Conservation (phyloP, 2,888 invertebrate genomes). For the Apocheima hispidaria region DNA sequence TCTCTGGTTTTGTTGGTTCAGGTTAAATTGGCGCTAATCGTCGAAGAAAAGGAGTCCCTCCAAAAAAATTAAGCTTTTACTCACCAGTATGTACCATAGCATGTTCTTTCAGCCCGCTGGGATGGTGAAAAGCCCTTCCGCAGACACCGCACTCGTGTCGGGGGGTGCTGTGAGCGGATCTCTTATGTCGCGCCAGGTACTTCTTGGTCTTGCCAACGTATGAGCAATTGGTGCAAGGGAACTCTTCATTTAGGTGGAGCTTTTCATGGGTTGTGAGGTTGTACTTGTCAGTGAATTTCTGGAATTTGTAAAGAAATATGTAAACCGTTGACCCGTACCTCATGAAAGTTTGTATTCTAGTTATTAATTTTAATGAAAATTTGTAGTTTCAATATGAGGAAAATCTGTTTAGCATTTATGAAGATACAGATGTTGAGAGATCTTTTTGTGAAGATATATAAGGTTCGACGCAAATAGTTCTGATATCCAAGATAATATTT, state of each 20-base stretch:
- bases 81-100: conserved; percentile 63
- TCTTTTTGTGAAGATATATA: no score
- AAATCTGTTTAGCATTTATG: no score
- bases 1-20: no score
- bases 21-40: no score
- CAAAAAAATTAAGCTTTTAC: conserved; percentile 7
- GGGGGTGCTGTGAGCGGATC: conserved; percentile 46
- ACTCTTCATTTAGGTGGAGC: conserved; percentile 50
- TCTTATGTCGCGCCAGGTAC: conserved; percentile 57
- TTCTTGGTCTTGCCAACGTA: conserved; percentile 59
- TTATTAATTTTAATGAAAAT: no score
- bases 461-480: no score
- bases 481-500: no score
- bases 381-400: no score
- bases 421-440: no score
- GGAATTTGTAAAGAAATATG: conserved; percentile 15
- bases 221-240: conserved; percentile 54
- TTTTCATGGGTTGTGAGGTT: conserved; percentile 48
- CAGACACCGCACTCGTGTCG: conserved; percentile 57
- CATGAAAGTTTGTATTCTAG: no score
- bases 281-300: conserved; percentile 53
- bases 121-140: conserved; percentile 58
- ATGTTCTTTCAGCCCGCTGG: conserved; percentile 52
- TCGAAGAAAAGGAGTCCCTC: no score
- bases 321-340: no score